Evolutionary conservation across 2,113 vertebrate species (phyloP), one percentile per base, ranked within the genome.

Genomic region (Pitta sordida): DNA sequence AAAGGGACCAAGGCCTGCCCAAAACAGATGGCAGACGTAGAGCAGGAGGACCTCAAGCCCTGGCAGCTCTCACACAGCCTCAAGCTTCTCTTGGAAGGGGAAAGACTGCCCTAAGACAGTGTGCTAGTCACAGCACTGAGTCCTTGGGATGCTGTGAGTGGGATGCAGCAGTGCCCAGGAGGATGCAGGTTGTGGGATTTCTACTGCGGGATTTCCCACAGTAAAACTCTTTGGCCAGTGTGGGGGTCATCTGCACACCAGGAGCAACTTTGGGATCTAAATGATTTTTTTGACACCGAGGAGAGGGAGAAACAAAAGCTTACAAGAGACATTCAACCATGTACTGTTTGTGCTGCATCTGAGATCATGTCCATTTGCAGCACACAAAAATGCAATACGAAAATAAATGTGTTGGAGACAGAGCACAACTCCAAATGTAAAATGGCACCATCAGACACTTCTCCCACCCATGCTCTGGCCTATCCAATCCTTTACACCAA

Each of bases 1-100:
- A 93, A 92, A 85, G 43, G 75, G 43, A 87, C 78, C 41, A 23
- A 85, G 65, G 51, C 70, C 89, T 96, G 81, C 67, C 84, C 78
- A 46, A 82, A 92, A 80, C 81, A 91, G 90, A 90, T 67, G 67
- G 91, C 68, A 94, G 49, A 86, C 1, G 4, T 3, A 10, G 13
- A 83, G 32, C 55, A 59, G 75, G 43, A 93, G 43, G 69, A 86
- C 51, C 41, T 88, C 5, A 9, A 83, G 55, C 34, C n/a, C 37
- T 0, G 0, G 11, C 60, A 64, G 60, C 69, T 95, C 83, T 69
- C 8, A 2, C 19, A 0, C 30, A 59, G 70, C 20, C 49, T 29
- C 27, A 20, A 0, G 55, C 8, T 52, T 63, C 59, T 37, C 71
- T 27, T 4, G 2, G 48, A 51, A 86, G 32, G 49, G 4, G 37